phyloP scores from a whole-genome alignment of 2,888 invertebrate species.

The Camponotus fellah region DNA sequence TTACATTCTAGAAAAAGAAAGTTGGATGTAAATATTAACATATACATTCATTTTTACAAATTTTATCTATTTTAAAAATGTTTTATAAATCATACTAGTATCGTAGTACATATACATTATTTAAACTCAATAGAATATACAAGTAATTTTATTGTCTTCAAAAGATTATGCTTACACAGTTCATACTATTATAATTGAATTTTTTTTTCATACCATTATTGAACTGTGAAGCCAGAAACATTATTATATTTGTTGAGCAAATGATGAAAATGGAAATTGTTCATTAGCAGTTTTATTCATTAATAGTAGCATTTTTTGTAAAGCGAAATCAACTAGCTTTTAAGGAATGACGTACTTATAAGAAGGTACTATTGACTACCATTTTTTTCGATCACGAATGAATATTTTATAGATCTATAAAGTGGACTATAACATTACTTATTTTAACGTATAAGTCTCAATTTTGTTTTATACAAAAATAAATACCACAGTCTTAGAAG shows the following conservation, averaged over 20 bases:
- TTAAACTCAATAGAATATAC: constrained; percentile 67
- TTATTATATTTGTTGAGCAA: constrained; percentile 38
- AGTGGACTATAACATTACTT: constrained; percentile 58
- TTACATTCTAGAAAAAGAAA: constrained; percentile 10
- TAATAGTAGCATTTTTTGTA: constrained; percentile 27
- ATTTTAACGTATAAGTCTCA: constrained; percentile 65
- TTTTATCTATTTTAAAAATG: constrained; percentile 31
- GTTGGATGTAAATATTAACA: constrained; percentile 16
- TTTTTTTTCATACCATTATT: constrained; percentile 24
- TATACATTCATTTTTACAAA: constrained; percentile 42
- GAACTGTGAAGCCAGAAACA: constrained; percentile 20
- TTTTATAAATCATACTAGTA: constrained; percentile 37
- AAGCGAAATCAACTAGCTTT: constrained; percentile 24
- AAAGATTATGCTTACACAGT: constrained; percentile 50
- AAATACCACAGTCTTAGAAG: constrained; percentile 82
- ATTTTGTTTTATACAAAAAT: constrained; percentile 83
- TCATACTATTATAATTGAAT: constrained; percentile 25
- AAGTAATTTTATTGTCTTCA: constrained; percentile 72
- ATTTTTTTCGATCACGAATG: constrained; percentile 35
- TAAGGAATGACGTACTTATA: constrained; percentile 45
- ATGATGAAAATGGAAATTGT: constrained; percentile 42
- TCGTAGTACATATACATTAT: constrained; percentile 44
- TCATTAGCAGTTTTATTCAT: constrained; percentile 40
- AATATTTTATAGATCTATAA: constrained; percentile 55
- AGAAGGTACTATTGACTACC: constrained; percentile 43